Base-by-base conservation (phyloP, 2,113 vertebrate species). In the Pogona vitticeps region DNA sequence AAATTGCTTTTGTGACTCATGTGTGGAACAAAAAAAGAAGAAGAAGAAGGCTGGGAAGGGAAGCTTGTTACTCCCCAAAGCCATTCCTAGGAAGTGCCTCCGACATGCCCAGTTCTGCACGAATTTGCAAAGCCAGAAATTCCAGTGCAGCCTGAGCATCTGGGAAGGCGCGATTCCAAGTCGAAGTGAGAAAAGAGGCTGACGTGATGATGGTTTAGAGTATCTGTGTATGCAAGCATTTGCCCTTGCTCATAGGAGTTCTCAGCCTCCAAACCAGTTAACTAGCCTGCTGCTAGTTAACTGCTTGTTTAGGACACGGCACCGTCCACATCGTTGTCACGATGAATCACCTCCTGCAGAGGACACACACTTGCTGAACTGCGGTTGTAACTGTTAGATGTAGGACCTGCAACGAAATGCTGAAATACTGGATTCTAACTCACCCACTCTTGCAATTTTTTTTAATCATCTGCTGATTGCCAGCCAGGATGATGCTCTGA, bases 121-220 rank as follows among this genome's bases (percentile, higher is more conserved):
- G n/a, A 58, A 42, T 88, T 75, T 85, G 85, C n/a, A 63, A 26
- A 78, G 52, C 70, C 84, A 70, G 90, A 88, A 85, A 40, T 81
- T 58, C 18, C 78, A 5, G 46, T 42, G 76, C 36, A 42, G 77
- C 17, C 7, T 1, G 0, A 6, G 2, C 3, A 15, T n/a, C 84
- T 72, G 65, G 58, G 23, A 77, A 6, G 0, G 0, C 52, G 26
- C 56, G 58, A 76, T 88, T 86, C 81, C 86, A 78, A 73, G 31
- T 1, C 26, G 33, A 21, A 31, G 79, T 1, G 76, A 0, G 40
- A 42, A 70, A n/a, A 6, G 21, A 59, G 52, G 56, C 77, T 72
- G 61, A 52, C 46, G 70, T 2, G 58, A 59, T 12, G 59, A 31
- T 8, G 36, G 26, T 58, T 23, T 23, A 52, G n/a, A n/a, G n/a